These are phyloP conservation scores for Trilocha varians DNA, from an alignment of 2,888 invertebrate genomes.

Conservation along the genomic window DNA sequence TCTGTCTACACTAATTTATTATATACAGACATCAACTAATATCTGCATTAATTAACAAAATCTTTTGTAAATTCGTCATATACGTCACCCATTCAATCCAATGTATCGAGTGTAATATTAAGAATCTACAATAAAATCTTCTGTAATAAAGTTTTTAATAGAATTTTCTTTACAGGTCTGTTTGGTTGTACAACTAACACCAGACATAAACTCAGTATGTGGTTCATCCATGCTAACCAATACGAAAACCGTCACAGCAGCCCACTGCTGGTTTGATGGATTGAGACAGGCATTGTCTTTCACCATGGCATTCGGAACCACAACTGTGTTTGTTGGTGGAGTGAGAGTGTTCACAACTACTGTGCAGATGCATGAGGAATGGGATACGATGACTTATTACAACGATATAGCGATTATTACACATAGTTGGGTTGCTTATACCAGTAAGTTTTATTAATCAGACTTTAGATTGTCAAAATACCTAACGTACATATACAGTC, in stretches of 20 bases:
- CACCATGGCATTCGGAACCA: not conserved
- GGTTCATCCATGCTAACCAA: conserved; percentile 36
- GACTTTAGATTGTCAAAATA: no score
- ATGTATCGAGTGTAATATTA: no score
- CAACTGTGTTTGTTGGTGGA: not conserved
- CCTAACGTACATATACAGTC: no score
- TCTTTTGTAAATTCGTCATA: no score
- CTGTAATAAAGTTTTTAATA: no score
- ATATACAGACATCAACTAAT: no score
- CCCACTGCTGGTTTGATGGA: conserved; percentile 32
- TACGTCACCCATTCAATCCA: no score
- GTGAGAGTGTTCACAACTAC: not conserved
- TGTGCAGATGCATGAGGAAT: not conserved
- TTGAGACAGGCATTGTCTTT: not conserved
- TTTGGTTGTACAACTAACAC: conserved; percentile 25
- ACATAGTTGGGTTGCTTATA: not conserved
- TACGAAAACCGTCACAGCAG: conserved; percentile 29
- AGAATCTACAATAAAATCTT: no score
- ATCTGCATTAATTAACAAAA: no score
- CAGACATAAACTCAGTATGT: conserved; percentile 27
- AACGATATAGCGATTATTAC: not conserved
- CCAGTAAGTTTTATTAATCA: not conserved
- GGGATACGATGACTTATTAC: not conserved
- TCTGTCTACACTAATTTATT: no score
- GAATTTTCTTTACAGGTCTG: conserved; percentile 29